Percentiles rank a stretch among this genome's conserved stretches.
These are phyloP conservation scores for Ascidia mentula DNA, from an alignment of 23 tunicate genomes.

Conservation along the genomic window DNA sequence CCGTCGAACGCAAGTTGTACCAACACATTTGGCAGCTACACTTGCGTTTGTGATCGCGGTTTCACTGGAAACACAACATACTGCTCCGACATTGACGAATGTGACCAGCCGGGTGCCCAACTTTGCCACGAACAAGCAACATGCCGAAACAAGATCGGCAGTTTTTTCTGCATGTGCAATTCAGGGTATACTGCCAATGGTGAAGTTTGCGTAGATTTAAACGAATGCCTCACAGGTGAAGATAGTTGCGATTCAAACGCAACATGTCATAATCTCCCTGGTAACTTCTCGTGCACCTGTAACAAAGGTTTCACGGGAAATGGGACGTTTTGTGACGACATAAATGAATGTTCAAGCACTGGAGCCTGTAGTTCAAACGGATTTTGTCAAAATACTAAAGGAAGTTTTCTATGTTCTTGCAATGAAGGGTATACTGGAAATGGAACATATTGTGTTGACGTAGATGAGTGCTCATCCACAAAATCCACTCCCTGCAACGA, in stretches of 20 bases:
- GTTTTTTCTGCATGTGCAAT: constrained; percentile 15
- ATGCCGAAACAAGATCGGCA: constrained; percentile 18
- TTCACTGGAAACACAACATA: constrained; percentile 17
- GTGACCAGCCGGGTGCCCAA: neutral
- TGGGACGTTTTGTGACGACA: constrained; percentile 19
- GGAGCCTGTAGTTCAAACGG: constrained; percentile 15
- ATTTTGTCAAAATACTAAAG: constrained; percentile 4
- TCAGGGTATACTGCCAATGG: constrained; percentile 18
- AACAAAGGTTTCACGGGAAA: constrained; percentile 8
- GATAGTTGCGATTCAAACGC: constrained; percentile 18
- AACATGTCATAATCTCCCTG: neutral
- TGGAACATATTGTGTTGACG: constrained; percentile 11
- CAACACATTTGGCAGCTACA: neutral
- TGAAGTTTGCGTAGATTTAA: constrained; percentile 18
- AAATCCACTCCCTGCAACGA: constrained; percentile 5
- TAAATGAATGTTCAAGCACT: too few species aligned
- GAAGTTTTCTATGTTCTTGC: neutral
- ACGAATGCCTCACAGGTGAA: constrained; percentile 12
- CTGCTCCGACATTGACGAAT: neutral
- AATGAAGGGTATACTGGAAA: neutral
- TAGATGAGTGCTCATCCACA: constrained; percentile 68
- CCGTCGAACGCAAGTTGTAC: constrained; percentile 5
- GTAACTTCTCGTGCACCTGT: constrained; percentile 8
- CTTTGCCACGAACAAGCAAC: constrained; percentile 16
- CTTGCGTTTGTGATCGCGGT: neutral